Percentiles rank a stretch among this genome's conserved stretches.
These are phyloP conservation scores for Ephestia elutella DNA, from an alignment of 1,140 invertebrate genomes.

Conservation along the genomic window DNA sequence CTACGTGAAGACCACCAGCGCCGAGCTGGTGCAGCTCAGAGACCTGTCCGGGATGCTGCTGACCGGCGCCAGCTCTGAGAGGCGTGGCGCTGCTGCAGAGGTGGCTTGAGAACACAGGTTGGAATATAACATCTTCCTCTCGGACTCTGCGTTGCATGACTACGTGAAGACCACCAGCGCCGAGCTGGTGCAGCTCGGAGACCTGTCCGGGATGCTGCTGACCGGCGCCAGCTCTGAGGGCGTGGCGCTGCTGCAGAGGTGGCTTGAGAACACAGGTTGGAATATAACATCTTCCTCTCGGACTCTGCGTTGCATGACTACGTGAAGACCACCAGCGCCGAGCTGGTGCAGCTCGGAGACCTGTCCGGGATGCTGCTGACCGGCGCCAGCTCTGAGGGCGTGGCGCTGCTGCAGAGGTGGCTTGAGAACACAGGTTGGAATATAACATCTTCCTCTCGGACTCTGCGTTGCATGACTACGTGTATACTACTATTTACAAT, in stretches of 20 bases:
- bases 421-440: constrained; percentile 82
- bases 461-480: constrained; percentile 84
- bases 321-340: constrained; percentile 81
- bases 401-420: constrained; percentile 83
- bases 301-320: constrained; percentile 88
- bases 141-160: constrained; percentile 85
- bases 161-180: constrained; percentile 84
- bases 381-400: background rate
- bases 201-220: constrained; percentile 89
- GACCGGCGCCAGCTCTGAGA: background rate
- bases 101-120: constrained; percentile 87
- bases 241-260: constrained; percentile 88
- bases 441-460: constrained; percentile 91
- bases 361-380: background rate
- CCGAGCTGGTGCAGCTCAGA: constrained; percentile 77
- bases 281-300: constrained; percentile 81
- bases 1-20: constrained; percentile 83
- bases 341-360: constrained; percentile 75
- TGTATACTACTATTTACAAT: constrained; percentile 83
- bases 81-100: constrained; percentile 77
- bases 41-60: background rate
- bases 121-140: constrained; percentile 84
- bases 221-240: constrained; percentile 80
- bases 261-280: constrained; percentile 85
- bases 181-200: constrained; percentile 83